Conservation (phyloP, 92 coral and sea anemone species). For the Pocillopora grandis region DNA sequence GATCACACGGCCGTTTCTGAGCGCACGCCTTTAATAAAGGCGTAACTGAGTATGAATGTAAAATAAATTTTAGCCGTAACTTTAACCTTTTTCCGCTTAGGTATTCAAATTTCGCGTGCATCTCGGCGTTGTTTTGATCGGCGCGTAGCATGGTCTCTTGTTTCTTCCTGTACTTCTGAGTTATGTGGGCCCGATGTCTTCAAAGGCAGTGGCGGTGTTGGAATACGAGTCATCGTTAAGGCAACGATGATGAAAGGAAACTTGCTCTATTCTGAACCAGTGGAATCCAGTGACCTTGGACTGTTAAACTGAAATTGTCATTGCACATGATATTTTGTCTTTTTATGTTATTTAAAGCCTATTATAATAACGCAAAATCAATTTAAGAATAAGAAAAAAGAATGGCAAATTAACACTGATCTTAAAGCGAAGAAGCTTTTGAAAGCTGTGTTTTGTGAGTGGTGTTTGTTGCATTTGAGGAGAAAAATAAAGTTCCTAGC, state of each 20-base stretch:
- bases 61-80: neutral
- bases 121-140: constrained; percentile 91
- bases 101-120: constrained; percentile 76
- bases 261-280: constrained; percentile 45
- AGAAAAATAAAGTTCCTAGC: too few relatives aligned
- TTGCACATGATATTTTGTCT: neutral
- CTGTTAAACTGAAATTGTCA: neutral
- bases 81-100: constrained; percentile 45
- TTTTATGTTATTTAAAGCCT: neutral
- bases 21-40: constrained; percentile 34
- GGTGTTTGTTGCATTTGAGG: too few relatives aligned
- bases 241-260: constrained; percentile 27
- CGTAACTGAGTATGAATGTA: too few relatives aligned
- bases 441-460: too few relatives aligned
- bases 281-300: constrained; percentile 41
- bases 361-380: too few relatives aligned
- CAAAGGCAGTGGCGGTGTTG: constrained; percentile 21
- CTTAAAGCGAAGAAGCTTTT: too few relatives aligned
- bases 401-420: too few relatives aligned
- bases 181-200: constrained; percentile 84
- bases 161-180: constrained; percentile 95
- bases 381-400: neutral
- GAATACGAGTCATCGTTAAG: constrained; percentile 16
- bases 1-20: constrained; percentile 19
- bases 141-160: constrained; percentile 92